A percentile compares a stretch with the other conserved stretches of the same genome.
Evolutionary conservation across 64 coral and sea anemone species (phyloP).

Genomic region (Acropora tenuis): DNA sequence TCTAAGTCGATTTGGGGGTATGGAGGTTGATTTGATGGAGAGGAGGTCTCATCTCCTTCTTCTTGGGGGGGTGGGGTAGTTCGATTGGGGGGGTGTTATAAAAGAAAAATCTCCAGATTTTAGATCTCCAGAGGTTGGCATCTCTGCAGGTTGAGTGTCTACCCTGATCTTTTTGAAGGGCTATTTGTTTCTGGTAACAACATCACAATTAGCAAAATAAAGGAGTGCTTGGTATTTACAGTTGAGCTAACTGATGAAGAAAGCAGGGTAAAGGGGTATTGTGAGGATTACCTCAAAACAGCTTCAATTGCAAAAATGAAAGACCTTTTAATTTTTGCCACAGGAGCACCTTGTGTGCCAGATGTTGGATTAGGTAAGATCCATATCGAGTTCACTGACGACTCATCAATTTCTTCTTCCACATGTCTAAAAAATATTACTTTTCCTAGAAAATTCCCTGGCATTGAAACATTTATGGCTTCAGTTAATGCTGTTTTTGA

Average conservation of each 20-base stretch:
- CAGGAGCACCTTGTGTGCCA: constrained; percentile 62
- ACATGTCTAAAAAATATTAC: constrained; percentile 57
- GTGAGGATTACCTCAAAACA: not conserved
- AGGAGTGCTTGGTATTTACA: constrained; percentile 15
- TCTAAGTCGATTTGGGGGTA: no score
- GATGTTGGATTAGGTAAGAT: constrained; percentile 59
- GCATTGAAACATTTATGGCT: constrained; percentile 51
- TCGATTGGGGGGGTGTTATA: no score
- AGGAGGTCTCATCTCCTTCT: no score
- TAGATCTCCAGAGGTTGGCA: no score
- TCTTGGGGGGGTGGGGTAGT: no score
- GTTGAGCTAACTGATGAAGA: constrained; percentile 1
- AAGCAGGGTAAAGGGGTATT: not conserved
- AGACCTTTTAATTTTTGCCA: constrained; percentile 50
- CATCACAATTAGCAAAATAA: constrained; percentile 13
- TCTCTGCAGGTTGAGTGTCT: not conserved
- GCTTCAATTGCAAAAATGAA: not conserved
- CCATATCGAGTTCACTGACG: constrained; percentile 39
- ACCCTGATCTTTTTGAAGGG: not conserved
- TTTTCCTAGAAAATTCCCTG: constrained; percentile 56
- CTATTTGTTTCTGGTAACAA: constrained; percentile 7
- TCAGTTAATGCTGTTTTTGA: constrained; percentile 41
- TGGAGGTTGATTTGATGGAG: no score
- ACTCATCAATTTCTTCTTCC: constrained; percentile 49
- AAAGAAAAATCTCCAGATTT: no score